Conservation (phyloP, 2,113 vertebrate genomes). For the Apodemus sylvaticus region DNA sequence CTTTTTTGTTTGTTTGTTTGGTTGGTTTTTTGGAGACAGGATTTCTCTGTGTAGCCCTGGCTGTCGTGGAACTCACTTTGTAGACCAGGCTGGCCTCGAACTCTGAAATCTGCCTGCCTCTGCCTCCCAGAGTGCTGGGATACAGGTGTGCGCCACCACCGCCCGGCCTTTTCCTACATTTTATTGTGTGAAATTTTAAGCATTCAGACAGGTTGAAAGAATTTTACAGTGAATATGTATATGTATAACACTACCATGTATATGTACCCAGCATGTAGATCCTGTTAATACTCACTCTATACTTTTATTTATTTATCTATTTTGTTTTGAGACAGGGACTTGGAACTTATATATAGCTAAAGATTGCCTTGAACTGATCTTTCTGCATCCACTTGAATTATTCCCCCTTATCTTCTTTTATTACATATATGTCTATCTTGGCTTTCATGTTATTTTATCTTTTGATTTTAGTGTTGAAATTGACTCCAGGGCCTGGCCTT, state of each 20-base stretch:
- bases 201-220: not conserved
- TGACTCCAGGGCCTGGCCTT: not conserved
- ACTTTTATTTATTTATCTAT: not conserved
- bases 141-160: too few species aligned
- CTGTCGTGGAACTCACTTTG: too few species aligned
- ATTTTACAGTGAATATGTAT: not conserved
- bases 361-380: not conserved
- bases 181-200: not conserved
- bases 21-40: too few species aligned
- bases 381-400: not conserved
- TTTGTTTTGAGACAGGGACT: not conserved
- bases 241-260: not conserved
- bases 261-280: too few species aligned
- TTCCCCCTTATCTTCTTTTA: not conserved
- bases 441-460: not conserved
- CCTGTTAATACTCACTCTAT: not conserved
- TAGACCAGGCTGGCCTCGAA: too few species aligned
- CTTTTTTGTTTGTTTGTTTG: too few species aligned
- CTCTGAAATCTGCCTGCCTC: too few species aligned
- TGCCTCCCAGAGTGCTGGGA: too few species aligned
- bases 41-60: not conserved
- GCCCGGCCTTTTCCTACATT: not conserved
- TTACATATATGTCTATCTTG: not conserved
- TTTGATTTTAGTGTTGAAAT: not conserved
- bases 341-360: not conserved